Percentiles rank a stretch among this genome's conserved stretches.
phyloP scores from a whole-genome alignment of 2,797 vertebrate genomes.

The Sebastes trivittatus region DNA sequence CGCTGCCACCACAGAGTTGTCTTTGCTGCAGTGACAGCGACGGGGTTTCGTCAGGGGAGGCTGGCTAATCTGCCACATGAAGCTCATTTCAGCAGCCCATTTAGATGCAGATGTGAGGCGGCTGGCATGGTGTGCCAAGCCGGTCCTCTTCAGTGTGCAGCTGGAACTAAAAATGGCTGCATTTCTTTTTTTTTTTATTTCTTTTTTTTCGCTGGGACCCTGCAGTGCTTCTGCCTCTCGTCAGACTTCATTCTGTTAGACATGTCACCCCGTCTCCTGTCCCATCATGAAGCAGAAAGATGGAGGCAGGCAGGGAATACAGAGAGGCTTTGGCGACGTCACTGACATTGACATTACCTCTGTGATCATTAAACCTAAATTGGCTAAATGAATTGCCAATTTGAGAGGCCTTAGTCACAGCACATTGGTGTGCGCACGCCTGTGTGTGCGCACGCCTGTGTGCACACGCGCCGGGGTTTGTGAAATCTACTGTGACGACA shows the following conservation, averaged over 20 bases:
- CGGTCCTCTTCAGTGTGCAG: conserved; percentile 14
- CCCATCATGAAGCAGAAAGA: conserved; percentile 22
- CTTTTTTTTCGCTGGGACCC: neutral
- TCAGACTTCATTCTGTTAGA: conserved; percentile 51
- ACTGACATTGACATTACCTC: conserved; percentile 81
- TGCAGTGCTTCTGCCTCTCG: conserved; percentile 38
- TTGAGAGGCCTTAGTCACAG: conserved; percentile 76
- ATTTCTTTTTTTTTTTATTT: neutral
- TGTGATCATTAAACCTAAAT: conserved; percentile 79
- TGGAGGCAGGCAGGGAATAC: conserved; percentile 56
- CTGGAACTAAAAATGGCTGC: conserved; percentile 37
- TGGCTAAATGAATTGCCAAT: conserved; percentile 83
- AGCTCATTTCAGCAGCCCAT: conserved; percentile 67
- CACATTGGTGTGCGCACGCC: conserved; percentile 46
- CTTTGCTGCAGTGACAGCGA: conserved; percentile 37
- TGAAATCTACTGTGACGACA: conserved; percentile 41
- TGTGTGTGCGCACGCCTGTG: conserved; percentile 18
- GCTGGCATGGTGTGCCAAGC: conserved; percentile 34
- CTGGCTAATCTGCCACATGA: conserved; percentile 49
- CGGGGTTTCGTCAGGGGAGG: conserved; percentile 21
- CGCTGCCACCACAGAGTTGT: conserved; percentile 12
- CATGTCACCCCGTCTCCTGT: conserved; percentile 37
- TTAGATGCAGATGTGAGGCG: conserved; percentile 72
- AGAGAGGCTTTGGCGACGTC: conserved; percentile 50
- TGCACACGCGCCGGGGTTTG: conserved; percentile 12